Percentiles rank a stretch among this genome's conserved stretches.
Conservation (phyloP, 2,797 vertebrate genomes). For the Cuniculus paca region DNA sequence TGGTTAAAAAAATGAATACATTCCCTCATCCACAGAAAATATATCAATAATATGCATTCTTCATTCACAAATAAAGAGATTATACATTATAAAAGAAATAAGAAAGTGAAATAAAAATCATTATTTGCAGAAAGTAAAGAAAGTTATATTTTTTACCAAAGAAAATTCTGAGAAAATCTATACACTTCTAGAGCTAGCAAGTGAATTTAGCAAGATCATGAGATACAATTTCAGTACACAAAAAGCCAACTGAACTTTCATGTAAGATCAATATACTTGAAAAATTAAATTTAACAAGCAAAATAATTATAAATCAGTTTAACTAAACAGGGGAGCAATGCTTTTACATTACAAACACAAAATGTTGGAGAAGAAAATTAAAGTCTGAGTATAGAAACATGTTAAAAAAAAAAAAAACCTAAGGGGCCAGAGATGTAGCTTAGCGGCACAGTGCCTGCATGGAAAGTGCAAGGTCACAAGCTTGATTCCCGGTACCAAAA, state of each 20-base stretch:
- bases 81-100: constrained; percentile 14
- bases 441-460: too few species aligned
- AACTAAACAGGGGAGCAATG: neutral
- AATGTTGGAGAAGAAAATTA: neutral
- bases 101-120: constrained; percentile 26
- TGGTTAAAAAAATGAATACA: neutral
- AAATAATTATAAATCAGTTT: neutral
- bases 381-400: neutral
- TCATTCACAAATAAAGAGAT: neutral
- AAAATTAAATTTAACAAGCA: neutral
- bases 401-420: too few species aligned
- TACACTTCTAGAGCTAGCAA: neutral
- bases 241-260: neutral
- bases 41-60: constrained; percentile 18
- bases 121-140: neutral
- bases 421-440: too few species aligned
- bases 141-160: neutral
- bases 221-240: neutral
- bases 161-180: neutral
- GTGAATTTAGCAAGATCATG: neutral
- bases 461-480: too few species aligned
- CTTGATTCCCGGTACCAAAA: too few species aligned
- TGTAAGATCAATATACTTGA: neutral
- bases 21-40: constrained; percentile 33
- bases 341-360: neutral